These are phyloP conservation scores for Alethe diademata DNA, from an alignment of 2,113 vertebrate genomes.

Conservation along the genomic window DNA sequence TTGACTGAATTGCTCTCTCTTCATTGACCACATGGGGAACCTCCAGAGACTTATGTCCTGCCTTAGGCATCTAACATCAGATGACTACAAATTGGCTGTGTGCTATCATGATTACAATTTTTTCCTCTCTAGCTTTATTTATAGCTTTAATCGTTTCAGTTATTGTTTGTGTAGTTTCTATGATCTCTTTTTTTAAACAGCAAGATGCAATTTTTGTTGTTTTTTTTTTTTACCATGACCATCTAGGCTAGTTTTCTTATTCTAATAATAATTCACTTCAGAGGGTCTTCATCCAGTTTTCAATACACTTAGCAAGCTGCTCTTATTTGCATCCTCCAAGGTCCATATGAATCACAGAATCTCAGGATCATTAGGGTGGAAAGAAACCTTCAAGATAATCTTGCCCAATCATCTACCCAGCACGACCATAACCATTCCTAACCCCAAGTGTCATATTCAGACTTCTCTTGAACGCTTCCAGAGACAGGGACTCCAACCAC, in stretches of 20 bases:
- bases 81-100: not conserved
- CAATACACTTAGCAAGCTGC: not conserved
- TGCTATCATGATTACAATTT: not conserved
- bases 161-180: conserved; percentile 15
- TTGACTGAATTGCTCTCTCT: not conserved
- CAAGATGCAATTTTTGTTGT: not conserved
- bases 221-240: not conserved
- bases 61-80: conserved; percentile 9
- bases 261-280: not conserved
- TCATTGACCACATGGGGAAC: not conserved
- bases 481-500: not conserved
- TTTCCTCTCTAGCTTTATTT: conserved; percentile 32
- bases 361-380: not conserved
- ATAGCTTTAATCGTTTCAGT: conserved; percentile 38
- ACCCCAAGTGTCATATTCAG: not conserved
- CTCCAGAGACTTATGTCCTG: not conserved
- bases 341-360: not conserved
- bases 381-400: not conserved
- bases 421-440: not conserved
- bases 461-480: not conserved
- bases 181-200: not conserved
- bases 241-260: not conserved
- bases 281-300: not conserved
- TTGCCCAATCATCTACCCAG: not conserved
- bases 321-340: not conserved